Base-by-base conservation (phyloP, 2,797 vertebrate genomes). In the Macropodus opercularis region DNA sequence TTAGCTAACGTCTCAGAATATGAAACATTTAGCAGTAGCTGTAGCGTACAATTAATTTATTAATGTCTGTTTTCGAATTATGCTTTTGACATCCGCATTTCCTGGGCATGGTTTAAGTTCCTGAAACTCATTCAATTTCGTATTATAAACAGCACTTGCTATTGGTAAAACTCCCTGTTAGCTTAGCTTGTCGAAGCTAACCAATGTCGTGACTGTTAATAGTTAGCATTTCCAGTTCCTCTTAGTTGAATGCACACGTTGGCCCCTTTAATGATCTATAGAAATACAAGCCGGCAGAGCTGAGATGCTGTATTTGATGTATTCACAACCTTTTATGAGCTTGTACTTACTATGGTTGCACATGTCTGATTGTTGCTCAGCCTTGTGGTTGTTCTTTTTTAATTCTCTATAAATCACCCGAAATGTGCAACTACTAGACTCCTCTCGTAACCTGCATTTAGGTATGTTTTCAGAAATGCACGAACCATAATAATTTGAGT, bases 111-210 rank as follows among this genome's bases (percentile, higher is more conserved):
- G 23, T 15, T 36, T 32, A 15, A 17, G 6, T 9, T 17, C 0
- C 2, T 3, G n/a, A n/a, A 12, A 39, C n/a, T 10, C 8, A 5
- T 2, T 9, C 0, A 14, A 5, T 11, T 0, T 6, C 1, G n/a
- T 18, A 10, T 22, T 15, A 15, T 6, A 22, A 3, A 2, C 5
- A 8, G 2, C 27, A 19, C 27, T 13, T 13, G 13, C 26, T 19
- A 17, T n/a, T n/a, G 8, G 9, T 7, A 4, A 3, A 21, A 63
- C 29, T 18, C 27, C 24, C 5, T 9, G 77, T 68, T 88, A 87
- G 85, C 81, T 75, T 87, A 85, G 81, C 83, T 61, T 7, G 5
- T 41, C 32, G 24, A 60, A 51, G 84, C 86, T 85, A 85, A 72
- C 88, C 84, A 84, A 74, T 15, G 60, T 71, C 57, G 72, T 73